A percentile compares a stretch with the other conserved stretches of the same genome.
phyloP scores from a whole-genome alignment of 92 coral and sea anemone genomes.

The Phenganax marumi region DNA sequence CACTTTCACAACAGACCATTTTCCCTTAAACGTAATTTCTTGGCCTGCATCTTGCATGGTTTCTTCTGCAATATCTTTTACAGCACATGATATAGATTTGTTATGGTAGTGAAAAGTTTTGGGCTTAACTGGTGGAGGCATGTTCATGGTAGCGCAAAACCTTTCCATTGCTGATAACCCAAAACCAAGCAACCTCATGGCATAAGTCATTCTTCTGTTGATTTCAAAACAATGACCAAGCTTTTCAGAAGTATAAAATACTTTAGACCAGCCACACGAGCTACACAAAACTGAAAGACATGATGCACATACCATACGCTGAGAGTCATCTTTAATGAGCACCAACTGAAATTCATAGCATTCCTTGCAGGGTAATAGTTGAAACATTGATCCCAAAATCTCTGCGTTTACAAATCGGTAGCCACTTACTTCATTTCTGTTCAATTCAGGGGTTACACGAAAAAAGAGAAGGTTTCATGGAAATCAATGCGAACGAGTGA shows the following conservation, averaged over 20 bases:
- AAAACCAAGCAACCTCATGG: slow-evolving; percentile 39
- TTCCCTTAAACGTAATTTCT: too few relatives aligned
- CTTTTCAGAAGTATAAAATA: slow-evolving; percentile 36
- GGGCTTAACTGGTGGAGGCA: slow-evolving; percentile 43
- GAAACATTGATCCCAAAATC: slow-evolving; percentile 42
- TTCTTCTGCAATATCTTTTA: too few relatives aligned
- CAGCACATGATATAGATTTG: slow-evolving; percentile 9
- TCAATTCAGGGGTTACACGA: too few relatives aligned
- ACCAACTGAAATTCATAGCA: slow-evolving; percentile 42
- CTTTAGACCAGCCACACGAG: slow-evolving; percentile 46
- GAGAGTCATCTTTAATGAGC: too few relatives aligned
- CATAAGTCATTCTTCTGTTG: slow-evolving; percentile 53
- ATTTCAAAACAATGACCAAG: slow-evolving; percentile 40
- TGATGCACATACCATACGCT: too few relatives aligned
- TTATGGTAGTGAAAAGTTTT: slow-evolving; percentile 22
- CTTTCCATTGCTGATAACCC: slow-evolving; percentile 19
- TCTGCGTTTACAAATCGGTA: slow-evolving; percentile 48
- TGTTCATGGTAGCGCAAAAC: slow-evolving; percentile 48
- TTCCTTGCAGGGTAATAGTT: slow-evolving; percentile 35
- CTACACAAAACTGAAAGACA: too few relatives aligned
- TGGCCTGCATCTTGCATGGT: slow-evolving; percentile 22
- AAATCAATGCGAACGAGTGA: too few relatives aligned
- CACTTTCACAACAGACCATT: slow-evolving; percentile 50
- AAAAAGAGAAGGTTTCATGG: too few relatives aligned
- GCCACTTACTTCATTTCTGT: slow-evolving; percentile 27